Base-by-base conservation (phyloP, 30 jellyfish, hydroid and myxozoan species). In the Turritopsis rubra region DNA sequence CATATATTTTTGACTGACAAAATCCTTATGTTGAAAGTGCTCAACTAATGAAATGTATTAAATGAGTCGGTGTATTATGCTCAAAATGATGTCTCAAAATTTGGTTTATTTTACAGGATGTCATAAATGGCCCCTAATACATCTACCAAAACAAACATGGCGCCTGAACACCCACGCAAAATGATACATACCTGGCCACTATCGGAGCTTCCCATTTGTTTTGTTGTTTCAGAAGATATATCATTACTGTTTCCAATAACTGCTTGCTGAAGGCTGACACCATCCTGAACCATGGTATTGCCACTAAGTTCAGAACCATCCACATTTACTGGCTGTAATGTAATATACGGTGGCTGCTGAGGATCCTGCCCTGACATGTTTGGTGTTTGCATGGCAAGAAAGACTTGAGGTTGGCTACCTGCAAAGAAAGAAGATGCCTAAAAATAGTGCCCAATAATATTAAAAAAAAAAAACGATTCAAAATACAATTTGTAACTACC, bases 341-440 rank as follows among this genome's bases (percentile, higher is more conserved):
- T 91, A 21, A 91, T 88, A 79, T 91, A 91, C 24, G 98, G 96
- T 23, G 60, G 66, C 18, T 76, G 83, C 83, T 91, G 97, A 21
- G 96, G 94, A 54, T 87, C 98, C 66, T 88, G 92, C 5, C 89
- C 85, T 0, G 95, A 31, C 27, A 87, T 81, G 52, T 86, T 85
- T 22, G 95, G 91, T 29, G 96, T 88, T 65, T 91, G 98, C 98
- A 91, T 91, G 9, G 98, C 98, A 29, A 91, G 89, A 73, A 79
- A 91, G 31, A 91, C 93, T 80, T 91, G 98, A 18, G 98, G 96
- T 73, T 87, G 96, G 20, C 96, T 95, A 79, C 96, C 92, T 82
- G 73, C 31, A 21, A 25, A 70, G 9, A 13, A 41, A 41, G 60
- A 41, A 41, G 60, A 3, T 41, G 60, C n/a, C n/a, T n/a, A n/a